Conservation (phyloP, 2,888 invertebrate genomes). For the Muschampia plurimacula region DNA sequence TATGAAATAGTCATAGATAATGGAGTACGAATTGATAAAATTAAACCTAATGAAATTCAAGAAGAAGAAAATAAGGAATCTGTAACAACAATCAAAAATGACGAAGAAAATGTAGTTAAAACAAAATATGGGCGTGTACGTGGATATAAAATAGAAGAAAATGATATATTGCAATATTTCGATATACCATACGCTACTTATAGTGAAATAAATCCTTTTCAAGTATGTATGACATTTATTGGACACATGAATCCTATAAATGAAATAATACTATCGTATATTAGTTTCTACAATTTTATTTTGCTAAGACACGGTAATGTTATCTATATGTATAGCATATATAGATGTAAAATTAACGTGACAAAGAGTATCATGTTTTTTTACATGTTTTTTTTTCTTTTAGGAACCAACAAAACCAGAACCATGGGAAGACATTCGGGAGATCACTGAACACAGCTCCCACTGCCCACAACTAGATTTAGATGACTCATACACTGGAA, state of each 20-base stretch:
- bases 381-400: slow-evolving; percentile 35
- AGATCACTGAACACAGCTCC: slow-evolving; percentile 54
- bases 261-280: too few relatives aligned
- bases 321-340: too few relatives aligned
- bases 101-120: slow-evolving; percentile 41
- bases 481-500: slow-evolving; percentile 53
- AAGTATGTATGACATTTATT: slow-evolving; percentile 52
- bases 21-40: neutral
- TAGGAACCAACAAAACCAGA: slow-evolving; percentile 59
- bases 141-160: slow-evolving; percentile 53
- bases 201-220: slow-evolving; percentile 50
- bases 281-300: too few relatives aligned
- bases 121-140: slow-evolving; percentile 61
- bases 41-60: neutral
- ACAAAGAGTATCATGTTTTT: too few relatives aligned
- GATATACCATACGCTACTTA: slow-evolving; percentile 70
- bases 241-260: neutral
- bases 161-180: slow-evolving; percentile 57
- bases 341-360: too few relatives aligned
- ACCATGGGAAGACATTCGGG: slow-evolving; percentile 50
- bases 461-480: slow-evolving; percentile 63
- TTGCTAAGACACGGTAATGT: too few relatives aligned
- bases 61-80: neutral
- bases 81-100: neutral
- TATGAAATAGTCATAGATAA: neutral